Percentiles rank a stretch among this genome's conserved stretches.
These are phyloP conservation scores for Chrysaora quinquecirrha DNA, from an alignment of 30 jellyfish, hydroid and myxozoan genomes.

Conservation along the genomic window DNA sequence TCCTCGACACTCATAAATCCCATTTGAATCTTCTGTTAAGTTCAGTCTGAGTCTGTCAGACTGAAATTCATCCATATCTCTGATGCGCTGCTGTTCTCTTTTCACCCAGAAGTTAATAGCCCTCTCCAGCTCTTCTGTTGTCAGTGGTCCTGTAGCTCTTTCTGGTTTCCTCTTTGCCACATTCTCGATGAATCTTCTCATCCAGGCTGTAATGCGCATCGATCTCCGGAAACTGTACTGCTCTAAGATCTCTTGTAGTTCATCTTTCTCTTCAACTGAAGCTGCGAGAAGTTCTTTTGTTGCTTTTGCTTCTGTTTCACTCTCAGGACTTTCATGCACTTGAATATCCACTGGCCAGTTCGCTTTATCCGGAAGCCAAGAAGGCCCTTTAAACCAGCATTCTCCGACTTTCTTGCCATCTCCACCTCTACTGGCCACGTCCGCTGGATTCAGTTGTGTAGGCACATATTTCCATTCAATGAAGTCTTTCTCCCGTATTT, in stretches of 20 bases:
- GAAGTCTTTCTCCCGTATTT: conserved; percentile 47
- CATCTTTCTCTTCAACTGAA: background rate
- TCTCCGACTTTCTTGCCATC: conserved; percentile 3
- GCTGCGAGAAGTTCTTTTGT: conserved; percentile 24
- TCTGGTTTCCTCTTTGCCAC: conserved; percentile 1
- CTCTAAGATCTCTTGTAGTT: background rate
- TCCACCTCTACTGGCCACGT: conserved; percentile 53
- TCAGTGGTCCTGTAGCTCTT: conserved; percentile 25
- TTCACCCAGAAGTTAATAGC: background rate
- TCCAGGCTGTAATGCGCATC: conserved; percentile 56
- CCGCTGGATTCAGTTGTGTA: conserved; percentile 54
- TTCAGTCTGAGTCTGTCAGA: conserved; percentile 23
- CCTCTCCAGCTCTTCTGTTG: conserved; percentile 51
- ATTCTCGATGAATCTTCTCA: conserved; percentile 33
- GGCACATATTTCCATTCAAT: conserved; percentile 50
- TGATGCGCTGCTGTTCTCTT: background rate
- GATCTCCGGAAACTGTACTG: conserved; percentile 23
- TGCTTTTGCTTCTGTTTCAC: conserved; percentile 31
- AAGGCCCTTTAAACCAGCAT: conserved; percentile 21
- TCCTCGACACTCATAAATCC: conserved; percentile 22
- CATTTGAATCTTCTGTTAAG: conserved; percentile 14
- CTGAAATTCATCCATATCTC: background rate
- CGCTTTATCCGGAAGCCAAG: conserved; percentile 14
- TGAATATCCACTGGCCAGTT: conserved; percentile 30
- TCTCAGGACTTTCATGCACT: background rate